Evolutionary conservation across 2,797 vertebrate species (phyloP).

Genomic region (Anniella stebbinsi): DNA sequence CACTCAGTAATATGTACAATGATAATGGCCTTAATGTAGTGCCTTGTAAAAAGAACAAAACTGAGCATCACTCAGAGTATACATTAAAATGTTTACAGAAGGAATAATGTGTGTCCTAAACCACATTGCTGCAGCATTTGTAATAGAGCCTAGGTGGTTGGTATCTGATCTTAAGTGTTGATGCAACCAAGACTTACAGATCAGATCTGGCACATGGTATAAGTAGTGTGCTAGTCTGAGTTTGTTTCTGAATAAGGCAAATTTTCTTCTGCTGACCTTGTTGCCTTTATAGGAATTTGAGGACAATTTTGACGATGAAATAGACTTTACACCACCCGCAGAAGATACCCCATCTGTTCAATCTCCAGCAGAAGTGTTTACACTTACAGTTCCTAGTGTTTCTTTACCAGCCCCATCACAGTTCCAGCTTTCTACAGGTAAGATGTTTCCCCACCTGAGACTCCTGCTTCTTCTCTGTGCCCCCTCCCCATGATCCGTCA

Average conservation of each 20-base stretch:
- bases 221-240: neutral
- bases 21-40: neutral
- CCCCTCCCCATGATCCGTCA: neutral
- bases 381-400: constrained; percentile 91
- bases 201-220: neutral
- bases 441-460: neutral
- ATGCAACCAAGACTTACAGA: neutral
- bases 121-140: neutral
- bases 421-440: constrained; percentile 86
- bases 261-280: constrained; percentile 41
- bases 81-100: neutral
- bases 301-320: constrained; percentile 97
- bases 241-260: constrained; percentile 1
- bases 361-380: constrained; percentile 96
- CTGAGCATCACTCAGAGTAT: neutral
- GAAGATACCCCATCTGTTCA: constrained; percentile 97
- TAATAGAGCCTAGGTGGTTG: neutral
- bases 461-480: neutral
- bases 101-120: neutral
- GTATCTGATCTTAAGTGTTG: neutral
- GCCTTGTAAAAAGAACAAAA: no score
- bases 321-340: constrained; percentile 96
- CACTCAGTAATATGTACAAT: neutral
- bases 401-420: constrained; percentile 90
- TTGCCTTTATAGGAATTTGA: constrained; percentile 90